Evolutionary conservation across 2,113 vertebrate genomes (phyloP), one percentile per base, ranked within the genome.

Genomic region (Rhabdomys dilectus): DNA sequence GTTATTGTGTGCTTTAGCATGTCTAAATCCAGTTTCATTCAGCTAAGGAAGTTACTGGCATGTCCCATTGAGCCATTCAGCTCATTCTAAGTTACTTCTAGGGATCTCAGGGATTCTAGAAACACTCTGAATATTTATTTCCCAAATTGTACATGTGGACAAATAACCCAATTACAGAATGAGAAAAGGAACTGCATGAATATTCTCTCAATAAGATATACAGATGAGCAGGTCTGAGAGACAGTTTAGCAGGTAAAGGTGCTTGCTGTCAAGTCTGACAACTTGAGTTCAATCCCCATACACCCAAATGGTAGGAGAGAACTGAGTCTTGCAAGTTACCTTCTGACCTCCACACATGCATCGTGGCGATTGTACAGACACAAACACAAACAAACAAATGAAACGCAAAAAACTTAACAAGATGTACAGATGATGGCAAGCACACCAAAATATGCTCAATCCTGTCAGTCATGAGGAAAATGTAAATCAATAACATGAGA

Each of bases 1-100:
- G 24, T 88, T 58, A 82, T 58, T 64, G 62, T 91, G 51, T 42
- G 64, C 72, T 94, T 93, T 45, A 80, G 45, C 29, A 82, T 66
- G 11, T 96, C 66, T 66, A 93, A 93, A 96, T 73, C 53, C 78
- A 93, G 91, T 45, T 75, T 51, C 45, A 66, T 89, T 81, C 84
- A 96, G 88, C 53, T 81, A 66, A 93, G 21, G 22, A 62, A 68
- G 34, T 29, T 88, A 85, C 11, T 58, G 62, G 86, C 34, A 75
- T 3, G 72, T 26, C 70, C 73, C 56, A 60, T 11, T 93, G 39
- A 82, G 73, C 56, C 64, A 68, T 68, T 86, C 58, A 70, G 48
- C 24, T 93, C 91, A 91, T 16, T 70, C 60, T 51, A 15, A 91
- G 56, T 92, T 70, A 91, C 31, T 64, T 96, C 53, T 72, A 95